These are phyloP conservation scores for Pasiphila rectangulata DNA, from an alignment of 2,888 invertebrate species.

Conservation along the genomic window DNA sequence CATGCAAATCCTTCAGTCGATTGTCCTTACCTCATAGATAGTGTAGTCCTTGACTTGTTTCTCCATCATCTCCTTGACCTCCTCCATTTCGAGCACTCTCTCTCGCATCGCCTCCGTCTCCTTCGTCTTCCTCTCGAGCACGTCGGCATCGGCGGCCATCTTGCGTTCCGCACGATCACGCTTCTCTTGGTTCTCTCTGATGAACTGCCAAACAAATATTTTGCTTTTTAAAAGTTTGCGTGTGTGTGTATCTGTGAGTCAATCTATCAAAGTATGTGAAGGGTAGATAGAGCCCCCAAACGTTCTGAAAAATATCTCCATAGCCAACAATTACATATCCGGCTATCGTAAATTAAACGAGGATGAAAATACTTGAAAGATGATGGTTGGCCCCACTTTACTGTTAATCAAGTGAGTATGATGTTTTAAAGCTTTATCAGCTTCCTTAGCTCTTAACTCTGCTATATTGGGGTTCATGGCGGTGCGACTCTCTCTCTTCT, in stretches of 20 bases:
- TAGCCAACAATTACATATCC: too few species aligned
- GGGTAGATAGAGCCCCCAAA: too few species aligned
- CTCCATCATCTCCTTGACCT: slow-evolving; percentile 79
- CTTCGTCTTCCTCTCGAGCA: slow-evolving; percentile 66
- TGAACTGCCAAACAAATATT: slow-evolving; percentile 64
- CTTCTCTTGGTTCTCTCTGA: slow-evolving; percentile 84
- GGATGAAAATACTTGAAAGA: too few species aligned
- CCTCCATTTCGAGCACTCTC: slow-evolving; percentile 70
- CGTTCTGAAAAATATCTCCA: too few species aligned
- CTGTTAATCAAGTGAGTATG: too few species aligned
- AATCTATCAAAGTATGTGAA: not conserved
- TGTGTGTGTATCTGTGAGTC: not conserved
- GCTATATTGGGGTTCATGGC: too few species aligned
- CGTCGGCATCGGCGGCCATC: slow-evolving; percentile 76
- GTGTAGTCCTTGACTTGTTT: slow-evolving; percentile 79
- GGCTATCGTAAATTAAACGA: too few species aligned
- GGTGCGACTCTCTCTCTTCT: too few species aligned
- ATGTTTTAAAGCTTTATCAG: too few species aligned
- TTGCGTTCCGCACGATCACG: slow-evolving; percentile 82
- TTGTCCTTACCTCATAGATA: slow-evolving; percentile 74
- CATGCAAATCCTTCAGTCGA: too few species aligned
- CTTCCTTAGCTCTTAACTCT: too few species aligned
- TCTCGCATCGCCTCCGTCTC: slow-evolving; percentile 76
- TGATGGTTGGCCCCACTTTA: too few species aligned
- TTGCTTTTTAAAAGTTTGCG: not conserved